Evolutionary conservation across 2,888 invertebrate species (phyloP).

Genomic region (Carpatolechia fugitivella): DNA sequence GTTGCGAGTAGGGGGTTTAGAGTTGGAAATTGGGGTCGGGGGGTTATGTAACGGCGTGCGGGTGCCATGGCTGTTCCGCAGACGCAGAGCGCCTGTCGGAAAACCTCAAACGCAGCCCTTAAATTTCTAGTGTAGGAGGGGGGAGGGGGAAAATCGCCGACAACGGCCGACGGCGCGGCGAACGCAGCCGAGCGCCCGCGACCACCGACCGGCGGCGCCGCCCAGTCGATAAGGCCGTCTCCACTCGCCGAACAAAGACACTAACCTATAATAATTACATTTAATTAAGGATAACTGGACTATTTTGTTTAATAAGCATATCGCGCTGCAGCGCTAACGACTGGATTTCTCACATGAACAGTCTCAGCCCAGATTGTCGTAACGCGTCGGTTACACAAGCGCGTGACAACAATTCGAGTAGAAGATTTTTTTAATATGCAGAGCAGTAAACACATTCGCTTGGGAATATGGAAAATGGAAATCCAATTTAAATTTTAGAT

Average conservation of each 20-base stretch:
- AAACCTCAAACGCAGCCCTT: slow-evolving; percentile 71
- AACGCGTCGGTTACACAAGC: neutral
- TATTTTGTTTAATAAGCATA: slow-evolving; percentile 65
- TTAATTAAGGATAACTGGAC: slow-evolving; percentile 72
- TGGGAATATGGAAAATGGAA: slow-evolving; percentile 18
- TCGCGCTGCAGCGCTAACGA: slow-evolving; percentile 45
- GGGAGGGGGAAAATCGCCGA: slow-evolving; percentile 54
- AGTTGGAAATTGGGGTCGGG: slow-evolving; percentile 30
- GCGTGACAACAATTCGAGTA: too few relatives aligned
- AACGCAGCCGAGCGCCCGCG: slow-evolving; percentile 44
- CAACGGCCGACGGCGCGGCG: slow-evolving; percentile 45
- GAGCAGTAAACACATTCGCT: neutral
- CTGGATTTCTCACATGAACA: slow-evolving; percentile 40
- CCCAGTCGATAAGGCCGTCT: slow-evolving; percentile 80
- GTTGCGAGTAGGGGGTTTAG: neutral
- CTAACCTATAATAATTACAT: slow-evolving; percentile 78
- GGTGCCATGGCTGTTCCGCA: slow-evolving; percentile 44
- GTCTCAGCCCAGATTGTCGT: slow-evolving; percentile 27
- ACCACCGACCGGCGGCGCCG: slow-evolving; percentile 70
- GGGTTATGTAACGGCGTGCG: slow-evolving; percentile 53
- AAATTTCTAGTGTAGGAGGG: slow-evolving; percentile 62
- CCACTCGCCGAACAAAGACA: slow-evolving; percentile 75
- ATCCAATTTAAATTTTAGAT: slow-evolving; percentile 17
- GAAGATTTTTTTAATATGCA: slow-evolving; percentile 6
- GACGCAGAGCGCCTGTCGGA: slow-evolving; percentile 57